These are phyloP conservation scores for Homarus gammarus DNA, from an alignment of 2,888 invertebrate species.

Conservation along the genomic window DNA sequence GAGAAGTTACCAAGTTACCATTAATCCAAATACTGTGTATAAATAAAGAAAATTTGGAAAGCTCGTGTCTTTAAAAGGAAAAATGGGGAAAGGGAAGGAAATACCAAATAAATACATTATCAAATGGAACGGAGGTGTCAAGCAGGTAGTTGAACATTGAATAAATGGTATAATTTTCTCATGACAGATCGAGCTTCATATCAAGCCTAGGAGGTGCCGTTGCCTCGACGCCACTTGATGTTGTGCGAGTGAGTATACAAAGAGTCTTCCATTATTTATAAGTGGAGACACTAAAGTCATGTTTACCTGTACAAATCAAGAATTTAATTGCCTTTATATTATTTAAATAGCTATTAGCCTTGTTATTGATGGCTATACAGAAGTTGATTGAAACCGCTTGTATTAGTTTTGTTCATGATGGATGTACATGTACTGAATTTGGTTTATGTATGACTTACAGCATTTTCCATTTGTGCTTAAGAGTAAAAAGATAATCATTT, in stretches of 20 bases:
- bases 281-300: background rate
- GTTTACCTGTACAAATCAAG: background rate
- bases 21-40: conserved; percentile 17
- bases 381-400: too few relatives aligned
- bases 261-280: background rate
- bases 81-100: conserved; percentile 36
- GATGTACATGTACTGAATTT: too few relatives aligned
- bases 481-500: conserved; percentile 50
- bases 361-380: too few relatives aligned
- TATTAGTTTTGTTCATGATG: too few relatives aligned
- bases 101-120: conserved; percentile 30
- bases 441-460: background rate
- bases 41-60: conserved; percentile 34
- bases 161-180: conserved; percentile 30
- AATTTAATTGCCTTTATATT: background rate
- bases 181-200: conserved; percentile 89
- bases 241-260: conserved; percentile 87
- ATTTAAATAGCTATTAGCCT: background rate
- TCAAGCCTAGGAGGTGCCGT: conserved; percentile 95
- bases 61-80: conserved; percentile 44
- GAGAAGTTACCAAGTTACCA: conserved; percentile 47
- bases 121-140: conserved; percentile 10
- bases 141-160: background rate
- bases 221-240: conserved; percentile 96
- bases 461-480: too few relatives aligned